Conservation (phyloP, 2,888 invertebrate species). For the Dasysyrphus albostriatus region DNA sequence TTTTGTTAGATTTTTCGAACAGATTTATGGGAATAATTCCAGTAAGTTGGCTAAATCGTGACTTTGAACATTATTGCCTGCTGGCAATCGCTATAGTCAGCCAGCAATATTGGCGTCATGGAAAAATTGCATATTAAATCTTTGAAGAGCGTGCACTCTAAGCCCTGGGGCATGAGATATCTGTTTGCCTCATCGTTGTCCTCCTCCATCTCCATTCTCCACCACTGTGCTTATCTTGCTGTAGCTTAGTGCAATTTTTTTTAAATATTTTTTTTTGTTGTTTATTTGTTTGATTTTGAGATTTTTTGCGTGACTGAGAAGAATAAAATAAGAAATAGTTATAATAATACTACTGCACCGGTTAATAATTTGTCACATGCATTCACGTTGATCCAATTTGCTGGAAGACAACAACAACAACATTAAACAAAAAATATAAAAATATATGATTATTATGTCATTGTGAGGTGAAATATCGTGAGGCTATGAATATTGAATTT, state of each 20-base stretch:
- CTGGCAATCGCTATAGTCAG: slow-evolving; percentile 41
- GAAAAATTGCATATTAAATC: slow-evolving; percentile 65
- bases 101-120: slow-evolving; percentile 73
- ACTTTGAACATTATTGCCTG: slow-evolving; percentile 69
- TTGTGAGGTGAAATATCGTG: slow-evolving; percentile 56
- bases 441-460: slow-evolving; percentile 62
- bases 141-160: slow-evolving; percentile 42
- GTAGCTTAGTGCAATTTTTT: slow-evolving; percentile 1
- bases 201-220: background rate
- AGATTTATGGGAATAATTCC: slow-evolving; percentile 56
- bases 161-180: slow-evolving; percentile 25
- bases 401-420: background rate
- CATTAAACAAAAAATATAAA: background rate
- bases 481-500: slow-evolving; percentile 54
- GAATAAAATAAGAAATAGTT: slow-evolving; percentile 42
- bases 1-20: slow-evolving; percentile 40
- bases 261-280: no score
- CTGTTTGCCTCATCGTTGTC: background rate
- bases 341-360: slow-evolving; percentile 38
- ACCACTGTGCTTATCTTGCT: slow-evolving; percentile 1
- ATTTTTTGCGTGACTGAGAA: slow-evolving; percentile 66
- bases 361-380: slow-evolving; percentile 62
- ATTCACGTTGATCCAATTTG: slow-evolving; percentile 68
- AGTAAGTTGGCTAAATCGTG: slow-evolving; percentile 65
- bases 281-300: slow-evolving; percentile 20